Percentiles rank a stretch among this genome's conserved stretches.
Conservation (phyloP, 2,797 vertebrate species). For the Sebastes flavidus region DNA sequence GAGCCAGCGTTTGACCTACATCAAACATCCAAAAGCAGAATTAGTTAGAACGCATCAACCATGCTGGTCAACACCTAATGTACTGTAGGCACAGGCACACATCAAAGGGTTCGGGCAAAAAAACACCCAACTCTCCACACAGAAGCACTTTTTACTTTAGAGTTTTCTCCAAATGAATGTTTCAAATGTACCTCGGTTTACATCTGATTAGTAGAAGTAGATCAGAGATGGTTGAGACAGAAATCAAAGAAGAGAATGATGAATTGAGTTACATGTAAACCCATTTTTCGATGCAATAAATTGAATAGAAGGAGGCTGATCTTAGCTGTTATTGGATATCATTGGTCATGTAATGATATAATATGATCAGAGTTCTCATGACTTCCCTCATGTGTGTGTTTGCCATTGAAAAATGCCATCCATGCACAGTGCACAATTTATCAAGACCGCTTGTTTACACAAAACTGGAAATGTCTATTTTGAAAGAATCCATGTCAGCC, state of each 20-base stretch:
- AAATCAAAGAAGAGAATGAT: not conserved
- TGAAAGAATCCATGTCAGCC: not conserved
- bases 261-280: not conserved
- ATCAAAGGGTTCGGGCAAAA: slow-evolving; percentile 23
- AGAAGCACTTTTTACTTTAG: not conserved
- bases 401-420: not conserved
- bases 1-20: slow-evolving; percentile 73
- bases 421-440: not conserved
- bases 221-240: not conserved
- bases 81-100: slow-evolving; percentile 9
- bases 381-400: not conserved
- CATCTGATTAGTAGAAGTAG: not conserved
- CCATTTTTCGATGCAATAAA: slow-evolving; percentile 4
- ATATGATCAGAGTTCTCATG: not conserved
- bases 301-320: not conserved
- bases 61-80: slow-evolving; percentile 47
- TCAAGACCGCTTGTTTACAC: not conserved
- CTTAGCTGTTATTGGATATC: slow-evolving; percentile 2
- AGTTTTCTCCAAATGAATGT: slow-evolving; percentile 5
- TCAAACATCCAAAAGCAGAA: slow-evolving; percentile 61
- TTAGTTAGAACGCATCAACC: slow-evolving; percentile 49
- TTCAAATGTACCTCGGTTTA: slow-evolving; percentile 21
- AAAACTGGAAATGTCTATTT: slow-evolving; percentile 1
- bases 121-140: not conserved
- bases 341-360: not conserved